Conservation (phyloP, 2,113 vertebrate species). For the Ramphastos sulfuratus region DNA sequence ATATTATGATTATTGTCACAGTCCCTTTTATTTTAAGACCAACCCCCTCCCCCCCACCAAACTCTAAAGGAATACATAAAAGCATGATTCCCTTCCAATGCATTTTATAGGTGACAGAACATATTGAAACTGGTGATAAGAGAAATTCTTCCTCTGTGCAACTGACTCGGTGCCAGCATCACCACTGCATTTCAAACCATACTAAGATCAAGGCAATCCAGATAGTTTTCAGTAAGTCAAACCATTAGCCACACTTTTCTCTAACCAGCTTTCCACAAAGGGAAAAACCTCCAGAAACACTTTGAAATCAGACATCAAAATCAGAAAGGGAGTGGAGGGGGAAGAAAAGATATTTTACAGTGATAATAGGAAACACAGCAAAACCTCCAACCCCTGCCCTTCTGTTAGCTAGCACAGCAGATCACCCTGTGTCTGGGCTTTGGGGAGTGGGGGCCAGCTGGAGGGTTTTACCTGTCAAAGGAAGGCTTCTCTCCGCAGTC, state of each 20-base stretch:
- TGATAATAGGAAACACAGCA: background rate
- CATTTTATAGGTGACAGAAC: background rate
- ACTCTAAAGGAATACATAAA: background rate
- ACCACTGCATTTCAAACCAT: background rate
- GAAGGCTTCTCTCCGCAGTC: slow-evolving; percentile 96
- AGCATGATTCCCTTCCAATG: background rate
- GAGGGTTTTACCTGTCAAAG: slow-evolving; percentile 87
- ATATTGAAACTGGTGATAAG: background rate
- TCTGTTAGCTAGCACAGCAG: background rate
- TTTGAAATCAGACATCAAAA: slow-evolving; percentile 39
- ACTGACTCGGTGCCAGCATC: background rate
- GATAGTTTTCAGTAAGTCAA: slow-evolving; percentile 12
- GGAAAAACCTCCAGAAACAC: background rate
- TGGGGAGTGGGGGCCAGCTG: background rate
- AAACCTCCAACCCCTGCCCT: background rate
- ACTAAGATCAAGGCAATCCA: slow-evolving; percentile 13
- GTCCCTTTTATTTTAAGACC: background rate
- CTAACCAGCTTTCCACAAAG: slow-evolving; percentile 3
- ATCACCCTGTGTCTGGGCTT: background rate
- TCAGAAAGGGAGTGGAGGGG: background rate
- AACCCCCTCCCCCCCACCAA: background rate
- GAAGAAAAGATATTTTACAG: background rate
- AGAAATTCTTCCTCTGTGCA: background rate
- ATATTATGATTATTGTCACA: background rate
- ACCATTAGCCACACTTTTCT: background rate